Conservation (phyloP, 2,888 invertebrate species). For the Agelastica alni region DNA sequence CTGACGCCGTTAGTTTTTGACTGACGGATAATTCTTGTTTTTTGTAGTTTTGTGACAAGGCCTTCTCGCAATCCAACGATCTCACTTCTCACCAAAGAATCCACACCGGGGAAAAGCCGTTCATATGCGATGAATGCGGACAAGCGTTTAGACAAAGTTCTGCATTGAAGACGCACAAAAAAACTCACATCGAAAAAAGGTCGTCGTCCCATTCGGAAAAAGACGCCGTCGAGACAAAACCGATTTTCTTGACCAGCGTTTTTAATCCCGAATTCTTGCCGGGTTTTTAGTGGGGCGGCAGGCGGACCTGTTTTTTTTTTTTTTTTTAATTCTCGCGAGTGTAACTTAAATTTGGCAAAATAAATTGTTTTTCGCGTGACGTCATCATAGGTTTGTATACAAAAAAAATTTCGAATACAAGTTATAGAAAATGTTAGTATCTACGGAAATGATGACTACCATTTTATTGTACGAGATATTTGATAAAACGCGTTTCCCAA, state of each 20-base stretch:
- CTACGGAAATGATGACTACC: too few relatives aligned
- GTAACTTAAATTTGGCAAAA: too few relatives aligned
- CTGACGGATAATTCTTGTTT: too few relatives aligned
- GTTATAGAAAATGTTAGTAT: too few relatives aligned
- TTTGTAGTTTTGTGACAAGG: conserved; percentile 44
- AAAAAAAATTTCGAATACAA: too few relatives aligned
- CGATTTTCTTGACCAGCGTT: conserved; percentile 16
- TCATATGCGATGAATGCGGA: conserved; percentile 52
- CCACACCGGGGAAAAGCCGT: conserved; percentile 51
- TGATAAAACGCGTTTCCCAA: too few relatives aligned
- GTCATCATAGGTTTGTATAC: too few relatives aligned
- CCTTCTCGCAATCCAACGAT: conserved; percentile 48
- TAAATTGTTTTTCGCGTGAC: too few relatives aligned
- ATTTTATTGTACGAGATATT: too few relatives aligned
- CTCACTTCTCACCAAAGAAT: conserved; percentile 51
- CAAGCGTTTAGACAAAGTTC: conserved; percentile 56
- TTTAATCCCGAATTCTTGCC: conserved; percentile 23
- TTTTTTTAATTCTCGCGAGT: too few relatives aligned
- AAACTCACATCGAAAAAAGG: conserved; percentile 45
- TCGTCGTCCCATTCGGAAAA: background rate
- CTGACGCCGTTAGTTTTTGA: too few relatives aligned
- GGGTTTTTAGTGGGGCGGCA: conserved; percentile 23
- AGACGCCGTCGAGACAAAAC: conserved; percentile 15
- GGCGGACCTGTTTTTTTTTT: too few relatives aligned
- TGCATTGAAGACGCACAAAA: conserved; percentile 55